Percentiles rank a stretch among this genome's conserved stretches.
Evolutionary conservation across 2,113 vertebrate genomes (phyloP).

Genomic region (Empidonax alnorum): DNA sequence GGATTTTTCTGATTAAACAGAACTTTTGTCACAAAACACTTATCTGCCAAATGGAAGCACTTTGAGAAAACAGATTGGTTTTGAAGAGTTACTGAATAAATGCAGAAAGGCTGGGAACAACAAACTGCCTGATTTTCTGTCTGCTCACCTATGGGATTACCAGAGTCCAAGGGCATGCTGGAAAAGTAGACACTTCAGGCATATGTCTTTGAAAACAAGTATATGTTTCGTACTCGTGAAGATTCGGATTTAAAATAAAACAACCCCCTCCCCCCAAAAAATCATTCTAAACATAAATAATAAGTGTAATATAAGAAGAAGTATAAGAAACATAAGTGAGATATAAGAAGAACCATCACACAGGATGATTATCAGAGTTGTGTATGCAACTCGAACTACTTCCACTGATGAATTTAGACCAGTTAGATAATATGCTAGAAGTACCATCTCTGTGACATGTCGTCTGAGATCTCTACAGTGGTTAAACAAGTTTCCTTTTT

Average conservation of each 20-base stretch:
- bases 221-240: background rate
- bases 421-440: background rate
- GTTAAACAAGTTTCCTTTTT: background rate
- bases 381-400: background rate
- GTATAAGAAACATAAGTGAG: too few relatives aligned
- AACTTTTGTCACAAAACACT: background rate
- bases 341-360: background rate
- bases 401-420: background rate
- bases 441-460: background rate
- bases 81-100: conserved; percentile 1
- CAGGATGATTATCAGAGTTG: background rate
- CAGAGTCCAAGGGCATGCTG: background rate
- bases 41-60: background rate
- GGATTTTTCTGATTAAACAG: background rate
- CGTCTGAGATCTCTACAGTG: accelerated
- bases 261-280: background rate
- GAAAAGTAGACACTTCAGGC: background rate
- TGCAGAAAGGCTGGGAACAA: background rate
- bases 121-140: background rate
- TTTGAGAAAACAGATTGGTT: background rate
- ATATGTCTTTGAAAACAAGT: background rate
- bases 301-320: background rate
- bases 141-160: background rate
- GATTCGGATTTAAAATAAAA: background rate
- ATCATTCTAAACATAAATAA: background rate